These are phyloP conservation scores for Vimba vimba DNA, from an alignment of 2,113 vertebrate genomes.

Conservation along the genomic window DNA sequence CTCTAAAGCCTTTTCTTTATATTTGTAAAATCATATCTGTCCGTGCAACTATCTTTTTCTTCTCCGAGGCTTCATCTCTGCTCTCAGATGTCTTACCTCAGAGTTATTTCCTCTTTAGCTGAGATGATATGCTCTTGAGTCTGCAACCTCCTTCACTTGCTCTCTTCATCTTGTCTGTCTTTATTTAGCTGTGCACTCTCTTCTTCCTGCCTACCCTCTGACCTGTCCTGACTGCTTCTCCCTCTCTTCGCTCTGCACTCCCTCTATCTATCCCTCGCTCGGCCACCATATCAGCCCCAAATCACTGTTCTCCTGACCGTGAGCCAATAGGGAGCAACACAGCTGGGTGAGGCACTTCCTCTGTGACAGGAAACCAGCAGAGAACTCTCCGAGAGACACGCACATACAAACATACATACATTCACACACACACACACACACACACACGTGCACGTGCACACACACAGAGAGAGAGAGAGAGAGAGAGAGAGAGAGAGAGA, in stretches of 20 bases:
- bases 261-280: conserved; percentile 53
- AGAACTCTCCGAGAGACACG: conserved; percentile 64
- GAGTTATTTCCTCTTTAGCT: conserved; percentile 53
- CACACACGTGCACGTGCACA: not conserved
- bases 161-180: conserved; percentile 59
- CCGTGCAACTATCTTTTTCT: conserved; percentile 9
- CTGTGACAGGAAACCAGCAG: conserved; percentile 78
- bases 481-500: too few relatives aligned
- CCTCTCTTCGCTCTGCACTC: conserved; percentile 43
- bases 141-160: conserved; percentile 53
- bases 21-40: conserved; percentile 19
- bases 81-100: conserved; percentile 43
- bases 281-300: conserved; percentile 59
- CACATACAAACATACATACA: not conserved
- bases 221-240: conserved; percentile 38
- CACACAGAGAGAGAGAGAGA: not conserved
- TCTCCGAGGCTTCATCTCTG: not conserved
- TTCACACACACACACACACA: not conserved
- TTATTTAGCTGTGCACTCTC: conserved; percentile 53
- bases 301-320: conserved; percentile 66
- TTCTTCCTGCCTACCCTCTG: conserved; percentile 51
- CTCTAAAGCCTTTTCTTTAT: not conserved
- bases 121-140: conserved; percentile 26
- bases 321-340: conserved; percentile 69
- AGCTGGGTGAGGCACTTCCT: conserved; percentile 80